A percentile compares a stretch with the other conserved stretches of the same genome.
Conservation (phyloP, 2,113 vertebrate genomes). For the Bambusicola thoracicus region DNA sequence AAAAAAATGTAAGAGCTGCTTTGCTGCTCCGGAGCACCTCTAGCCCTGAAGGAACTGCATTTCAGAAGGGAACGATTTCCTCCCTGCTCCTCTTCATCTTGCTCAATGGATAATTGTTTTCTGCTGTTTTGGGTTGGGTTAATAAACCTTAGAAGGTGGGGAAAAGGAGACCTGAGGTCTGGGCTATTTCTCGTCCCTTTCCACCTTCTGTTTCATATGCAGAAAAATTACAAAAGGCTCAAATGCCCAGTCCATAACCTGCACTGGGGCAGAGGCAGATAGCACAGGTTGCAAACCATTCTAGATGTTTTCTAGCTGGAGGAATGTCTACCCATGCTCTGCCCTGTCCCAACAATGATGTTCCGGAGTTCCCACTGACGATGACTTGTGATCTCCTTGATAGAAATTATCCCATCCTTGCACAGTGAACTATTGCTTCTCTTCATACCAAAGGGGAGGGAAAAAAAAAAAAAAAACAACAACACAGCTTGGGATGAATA, state of each 20-base stretch:
- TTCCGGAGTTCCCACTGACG: background rate
- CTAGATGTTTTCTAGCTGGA: background rate
- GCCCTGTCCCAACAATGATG: background rate
- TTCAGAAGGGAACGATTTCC: slow-evolving; percentile 54
- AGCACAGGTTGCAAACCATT: background rate
- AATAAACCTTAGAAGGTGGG: slow-evolving; percentile 24
- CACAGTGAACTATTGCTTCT: background rate
- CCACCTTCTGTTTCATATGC: background rate
- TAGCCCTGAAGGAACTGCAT: background rate
- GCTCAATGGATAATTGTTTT: slow-evolving; percentile 56
- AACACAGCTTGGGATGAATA: background rate
- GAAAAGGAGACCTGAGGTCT: background rate
- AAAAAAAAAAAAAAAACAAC: background rate
- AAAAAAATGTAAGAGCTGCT: background rate
- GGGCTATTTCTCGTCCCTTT: background rate
- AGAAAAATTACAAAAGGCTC: background rate
- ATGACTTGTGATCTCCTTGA: background rate
- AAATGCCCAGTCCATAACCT: rapidly evolving
- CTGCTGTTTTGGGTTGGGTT: slow-evolving; percentile 48
- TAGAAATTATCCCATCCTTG: background rate
- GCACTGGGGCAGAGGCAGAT: background rate
- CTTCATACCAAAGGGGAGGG: background rate
- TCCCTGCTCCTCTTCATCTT: slow-evolving; percentile 33
- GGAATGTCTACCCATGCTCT: background rate
- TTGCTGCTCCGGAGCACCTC: background rate